Percentiles rank a stretch among this genome's conserved stretches.
Evolutionary conservation across 2,797 vertebrate genomes (phyloP).

Genomic region (Accipiter superciliosus): DNA sequence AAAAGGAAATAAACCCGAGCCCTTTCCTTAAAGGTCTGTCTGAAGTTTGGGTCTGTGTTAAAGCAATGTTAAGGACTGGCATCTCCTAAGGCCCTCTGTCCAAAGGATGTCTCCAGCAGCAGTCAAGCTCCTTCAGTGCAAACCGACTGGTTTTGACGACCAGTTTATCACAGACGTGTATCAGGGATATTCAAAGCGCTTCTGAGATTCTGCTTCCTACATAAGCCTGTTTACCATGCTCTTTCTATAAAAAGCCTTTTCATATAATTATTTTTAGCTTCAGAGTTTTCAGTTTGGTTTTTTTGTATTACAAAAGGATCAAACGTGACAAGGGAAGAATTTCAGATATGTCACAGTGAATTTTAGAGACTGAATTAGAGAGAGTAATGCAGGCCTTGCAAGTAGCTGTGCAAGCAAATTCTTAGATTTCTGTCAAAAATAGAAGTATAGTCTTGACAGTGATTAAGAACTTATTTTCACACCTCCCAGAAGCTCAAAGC

Average conservation of each 20-base stretch:
- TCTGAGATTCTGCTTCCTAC: not conserved
- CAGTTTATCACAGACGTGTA: rapidly evolving
- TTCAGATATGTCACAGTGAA: not conserved
- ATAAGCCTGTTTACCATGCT: not conserved
- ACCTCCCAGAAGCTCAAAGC: not conserved
- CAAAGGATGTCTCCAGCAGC: not conserved
- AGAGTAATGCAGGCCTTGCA: not conserved
- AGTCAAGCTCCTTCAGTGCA: not conserved
- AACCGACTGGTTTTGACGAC: not conserved
- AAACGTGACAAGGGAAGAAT: not conserved
- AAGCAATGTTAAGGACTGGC: not conserved
- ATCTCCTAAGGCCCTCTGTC: not conserved
- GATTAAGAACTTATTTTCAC: not conserved
- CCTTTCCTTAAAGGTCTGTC: not conserved
- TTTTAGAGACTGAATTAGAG: not conserved
- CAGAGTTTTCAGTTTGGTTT: not conserved
- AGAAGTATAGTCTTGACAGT: not conserved
- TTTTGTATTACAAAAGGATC: not conserved
- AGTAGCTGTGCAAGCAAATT: not conserved
- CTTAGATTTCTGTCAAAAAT: not conserved
- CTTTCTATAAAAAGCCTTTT: not conserved
- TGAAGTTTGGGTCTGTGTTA: not conserved
- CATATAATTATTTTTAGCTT: not conserved
- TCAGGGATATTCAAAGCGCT: not conserved
- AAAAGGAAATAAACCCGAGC: rapidly evolving